Percentiles rank a stretch among this genome's conserved stretches.
phyloP scores from a whole-genome alignment of 2,113 vertebrate species.

The Irena cyanogastra region DNA sequence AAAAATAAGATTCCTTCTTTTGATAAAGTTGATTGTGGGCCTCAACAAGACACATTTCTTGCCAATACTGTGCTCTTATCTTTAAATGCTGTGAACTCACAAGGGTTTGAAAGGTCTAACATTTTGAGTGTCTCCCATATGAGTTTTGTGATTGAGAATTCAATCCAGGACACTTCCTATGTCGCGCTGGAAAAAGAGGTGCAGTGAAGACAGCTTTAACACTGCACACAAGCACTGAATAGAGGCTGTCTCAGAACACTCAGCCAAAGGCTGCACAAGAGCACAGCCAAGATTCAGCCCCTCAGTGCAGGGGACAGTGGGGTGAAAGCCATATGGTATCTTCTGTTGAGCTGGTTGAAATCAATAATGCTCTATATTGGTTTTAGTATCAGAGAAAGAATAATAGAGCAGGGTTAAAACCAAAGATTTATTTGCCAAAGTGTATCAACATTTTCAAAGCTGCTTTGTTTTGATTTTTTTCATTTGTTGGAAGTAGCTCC shows the following conservation, averaged over 20 bases:
- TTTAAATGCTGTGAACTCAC: background rate
- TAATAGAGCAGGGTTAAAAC: background rate
- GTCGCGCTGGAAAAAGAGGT: background rate
- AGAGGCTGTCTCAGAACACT: background rate
- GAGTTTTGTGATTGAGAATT: background rate
- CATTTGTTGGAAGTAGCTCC: background rate
- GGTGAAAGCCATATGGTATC: background rate
- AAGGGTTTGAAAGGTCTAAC: background rate
- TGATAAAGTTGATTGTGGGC: background rate
- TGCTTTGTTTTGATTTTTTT: background rate
- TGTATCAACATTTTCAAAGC: background rate
- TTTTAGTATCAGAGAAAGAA: background rate
- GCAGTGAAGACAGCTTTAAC: background rate
- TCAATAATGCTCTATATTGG: background rate
- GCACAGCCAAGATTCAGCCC: fast-evolving
- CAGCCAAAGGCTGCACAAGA: background rate
- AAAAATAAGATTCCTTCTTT: conserved; percentile 15
- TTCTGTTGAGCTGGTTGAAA: background rate
- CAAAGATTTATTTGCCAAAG: background rate
- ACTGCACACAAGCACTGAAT: fast-evolving
- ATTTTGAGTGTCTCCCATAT: background rate
- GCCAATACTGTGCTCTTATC: background rate
- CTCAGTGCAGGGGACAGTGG: fast-evolving
- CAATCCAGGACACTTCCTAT: background rate
- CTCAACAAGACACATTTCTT: background rate